Base-by-base conservation (phyloP, 2,797 vertebrate species). In the Leucoraja ocellata region DNA sequence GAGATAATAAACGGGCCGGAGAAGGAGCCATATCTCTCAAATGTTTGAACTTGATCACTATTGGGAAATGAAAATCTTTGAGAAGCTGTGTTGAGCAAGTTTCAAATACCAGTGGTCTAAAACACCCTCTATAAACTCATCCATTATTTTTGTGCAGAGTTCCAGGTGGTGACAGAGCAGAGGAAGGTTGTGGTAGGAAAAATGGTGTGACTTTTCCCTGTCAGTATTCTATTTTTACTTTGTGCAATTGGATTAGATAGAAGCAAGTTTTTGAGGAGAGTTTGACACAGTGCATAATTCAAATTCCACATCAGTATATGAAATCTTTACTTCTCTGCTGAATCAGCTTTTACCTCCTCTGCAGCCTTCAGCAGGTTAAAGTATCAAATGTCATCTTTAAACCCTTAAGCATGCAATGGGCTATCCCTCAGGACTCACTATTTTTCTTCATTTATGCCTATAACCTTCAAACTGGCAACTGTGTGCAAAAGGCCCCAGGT, bases 401-500 rank as follows among this genome's bases (percentile, higher is more conserved):
- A 88, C 61, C 84, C 61, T 88, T 65, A 88, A 88, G 84, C 61
- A 88, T 65, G 84, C 84, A 88, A 88, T 8, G 61, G 61, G 13
- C 84, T 32, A 65, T 88, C 84, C 84, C 84, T 14, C 84, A 88
- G 84, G 84, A 65, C 61, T 88, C 61, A 65, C 84, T n/a, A 88
- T 36, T 88, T 88, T 65, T 65, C 61, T 88, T 65, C 84, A 88
- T 88, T 88, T 88, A 88, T 88, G 84, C n/a, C 61, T 65, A 88
- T 88, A 88, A 88, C 84, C 84, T 88, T 88, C 84, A 65, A 65
- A 88, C 61, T 88, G 61, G 83, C 84, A 88, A 88, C 61, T 88
- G 58, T 65, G 83, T 65, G 54, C 81, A 88, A 88, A 88, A 88
- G 84, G 61, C 84, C 84, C 84, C 61, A 65, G 84, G 61, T 88